These are phyloP conservation scores for Parasteatoda tepidariorum DNA, from an alignment of 1,140 invertebrate species.

Conservation along the genomic window DNA sequence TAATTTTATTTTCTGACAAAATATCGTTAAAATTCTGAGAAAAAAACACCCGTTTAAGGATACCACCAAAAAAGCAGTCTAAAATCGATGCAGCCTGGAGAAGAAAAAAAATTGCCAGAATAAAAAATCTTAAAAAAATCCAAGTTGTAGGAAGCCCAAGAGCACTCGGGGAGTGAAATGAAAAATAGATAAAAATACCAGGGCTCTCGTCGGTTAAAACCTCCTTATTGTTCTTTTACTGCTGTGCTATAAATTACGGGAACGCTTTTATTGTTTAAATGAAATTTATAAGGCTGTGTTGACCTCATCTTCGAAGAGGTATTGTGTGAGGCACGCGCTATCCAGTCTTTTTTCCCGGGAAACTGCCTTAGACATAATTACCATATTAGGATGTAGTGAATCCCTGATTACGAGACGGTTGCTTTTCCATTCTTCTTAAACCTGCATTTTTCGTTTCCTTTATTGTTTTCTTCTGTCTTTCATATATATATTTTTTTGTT, in stretches of 20 bases:
- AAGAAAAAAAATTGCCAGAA: no score
- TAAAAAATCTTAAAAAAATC: no score
- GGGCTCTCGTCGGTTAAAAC: conserved; percentile 45
- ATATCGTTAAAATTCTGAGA: no score
- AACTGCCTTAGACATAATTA: conserved; percentile 36
- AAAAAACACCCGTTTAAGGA: no score
- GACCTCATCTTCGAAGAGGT: conserved; percentile 40
- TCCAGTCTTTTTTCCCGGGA: conserved; percentile 28
- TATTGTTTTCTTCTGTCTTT: neutral
- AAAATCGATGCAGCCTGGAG: no score
- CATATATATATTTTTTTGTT: conserved; percentile 23
- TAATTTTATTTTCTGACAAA: no score
- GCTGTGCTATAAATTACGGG: conserved; percentile 53
- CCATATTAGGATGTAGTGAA: conserved; percentile 46
- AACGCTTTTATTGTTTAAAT: conserved; percentile 58
- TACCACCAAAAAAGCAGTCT: no score
- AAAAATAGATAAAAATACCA: conserved; percentile 43
- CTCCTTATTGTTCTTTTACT: conserved; percentile 57
- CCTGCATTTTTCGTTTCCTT: neutral
- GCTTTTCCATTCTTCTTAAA: conserved; percentile 4
- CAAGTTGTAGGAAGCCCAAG: neutral
- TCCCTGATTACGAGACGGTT: conserved; percentile 29
- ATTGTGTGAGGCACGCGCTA: conserved; percentile 53
- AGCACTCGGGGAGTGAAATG: neutral
- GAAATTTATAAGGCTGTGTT: conserved; percentile 57